Evolutionary conservation across 2,113 vertebrate genomes (phyloP).

Genomic region (Grantiella picta): DNA sequence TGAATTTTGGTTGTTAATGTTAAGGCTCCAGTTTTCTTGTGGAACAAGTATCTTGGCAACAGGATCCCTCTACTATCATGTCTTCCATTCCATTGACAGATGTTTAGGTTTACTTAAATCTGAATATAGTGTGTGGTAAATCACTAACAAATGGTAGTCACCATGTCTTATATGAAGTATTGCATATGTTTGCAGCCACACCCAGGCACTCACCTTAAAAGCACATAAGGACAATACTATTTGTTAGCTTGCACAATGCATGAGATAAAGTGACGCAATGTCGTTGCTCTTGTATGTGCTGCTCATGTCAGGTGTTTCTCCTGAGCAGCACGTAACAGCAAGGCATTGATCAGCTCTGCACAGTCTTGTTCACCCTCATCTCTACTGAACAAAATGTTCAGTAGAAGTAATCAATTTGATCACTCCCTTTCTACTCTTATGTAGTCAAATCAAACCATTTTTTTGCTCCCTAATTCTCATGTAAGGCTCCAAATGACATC

Average conservation of each 20-base stretch:
- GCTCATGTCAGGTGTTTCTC: not conserved
- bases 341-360: not conserved
- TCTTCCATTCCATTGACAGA: not conserved
- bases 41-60: not conserved
- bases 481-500: not conserved
- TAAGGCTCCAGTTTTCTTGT: not conserved
- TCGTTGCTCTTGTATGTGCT: not conserved
- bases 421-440: not conserved
- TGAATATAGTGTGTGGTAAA: not conserved
- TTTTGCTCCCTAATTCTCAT: not conserved
- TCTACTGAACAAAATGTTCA: not conserved
- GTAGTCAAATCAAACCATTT: not conserved
- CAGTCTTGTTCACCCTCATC: not conserved
- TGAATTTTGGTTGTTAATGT: not conserved
- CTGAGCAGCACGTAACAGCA: not conserved
- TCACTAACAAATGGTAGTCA: not conserved
- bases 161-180: not conserved
- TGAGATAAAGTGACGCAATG: conserved; percentile 24
- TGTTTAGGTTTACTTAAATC: not conserved
- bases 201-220: conserved; percentile 36
- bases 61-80: not conserved
- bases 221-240: not conserved
- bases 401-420: not conserved
- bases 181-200: conserved; percentile 6
- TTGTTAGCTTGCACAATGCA: conserved; percentile 9